A percentile compares a stretch with the other conserved stretches of the same genome.
These are phyloP conservation scores for Apodemus sylvaticus DNA, from an alignment of 2,113 vertebrate genomes.

Conservation along the genomic window DNA sequence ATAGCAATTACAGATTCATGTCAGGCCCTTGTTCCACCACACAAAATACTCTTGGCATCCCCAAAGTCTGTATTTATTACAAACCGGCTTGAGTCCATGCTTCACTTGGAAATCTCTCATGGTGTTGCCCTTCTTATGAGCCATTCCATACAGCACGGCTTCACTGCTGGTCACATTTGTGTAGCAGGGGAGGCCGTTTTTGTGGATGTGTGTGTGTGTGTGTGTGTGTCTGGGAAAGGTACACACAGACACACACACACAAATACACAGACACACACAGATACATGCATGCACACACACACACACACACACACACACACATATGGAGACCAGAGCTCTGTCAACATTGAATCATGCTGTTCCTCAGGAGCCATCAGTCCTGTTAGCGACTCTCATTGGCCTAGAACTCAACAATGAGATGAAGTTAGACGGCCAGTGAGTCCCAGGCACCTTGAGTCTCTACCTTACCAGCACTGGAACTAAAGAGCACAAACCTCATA, in stretches of 20 bases:
- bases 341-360: neutral
- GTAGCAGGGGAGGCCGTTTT: neutral
- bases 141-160: neutral
- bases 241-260: neutral
- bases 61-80: neutral
- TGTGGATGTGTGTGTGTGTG: neutral
- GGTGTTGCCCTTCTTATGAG: neutral
- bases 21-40: neutral
- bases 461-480: neutral
- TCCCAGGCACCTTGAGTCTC: neutral
- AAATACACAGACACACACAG: neutral
- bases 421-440: neutral
- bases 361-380: neutral
- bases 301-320: neutral
- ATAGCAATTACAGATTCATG: neutral
- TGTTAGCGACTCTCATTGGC: neutral
- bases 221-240: neutral
- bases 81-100: neutral
- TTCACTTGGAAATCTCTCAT: neutral
- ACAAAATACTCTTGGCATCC: neutral
- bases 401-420: neutral
- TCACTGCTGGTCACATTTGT: neutral
- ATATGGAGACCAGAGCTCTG: neutral
- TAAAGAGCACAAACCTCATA: neutral
- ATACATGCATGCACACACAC: too few relatives aligned